phyloP scores from a whole-genome alignment of 2,797 vertebrate species.

The Taenioides sp. region DNA sequence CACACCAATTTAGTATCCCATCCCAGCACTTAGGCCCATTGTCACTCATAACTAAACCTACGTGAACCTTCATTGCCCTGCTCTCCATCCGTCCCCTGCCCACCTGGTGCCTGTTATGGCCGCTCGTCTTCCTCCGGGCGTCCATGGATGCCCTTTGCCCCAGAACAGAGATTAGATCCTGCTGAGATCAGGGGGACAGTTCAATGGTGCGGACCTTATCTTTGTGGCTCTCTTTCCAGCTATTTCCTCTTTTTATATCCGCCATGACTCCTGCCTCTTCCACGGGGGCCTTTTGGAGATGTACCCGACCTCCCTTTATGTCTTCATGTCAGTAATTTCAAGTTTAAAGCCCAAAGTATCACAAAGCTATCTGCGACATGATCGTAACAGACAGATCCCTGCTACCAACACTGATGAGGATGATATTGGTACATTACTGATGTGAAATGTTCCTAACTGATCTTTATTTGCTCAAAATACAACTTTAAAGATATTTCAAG shows the following conservation, averaged over 20 bases:
- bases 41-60: background rate
- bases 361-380: constrained; percentile 10
- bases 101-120: constrained; percentile 2
- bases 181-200: constrained; percentile 39
- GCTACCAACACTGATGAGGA: background rate
- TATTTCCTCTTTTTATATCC: constrained; percentile 36
- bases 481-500: background rate
- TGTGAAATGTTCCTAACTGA: background rate
- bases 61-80: background rate
- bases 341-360: constrained; percentile 32
- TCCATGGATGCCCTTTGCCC: constrained; percentile 49
- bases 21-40: too few species aligned
- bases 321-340: constrained; percentile 30
- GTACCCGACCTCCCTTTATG: constrained; percentile 9
- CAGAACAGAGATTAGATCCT: constrained; percentile 60
- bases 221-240: constrained; percentile 25
- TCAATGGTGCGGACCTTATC: constrained; percentile 56
- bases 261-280: constrained; percentile 29
- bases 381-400: background rate
- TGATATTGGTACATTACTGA: background rate
- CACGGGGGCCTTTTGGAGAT: constrained; percentile 37
- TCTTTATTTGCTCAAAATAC: background rate
- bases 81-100: background rate
- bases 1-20: too few species aligned
- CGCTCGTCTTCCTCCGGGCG: constrained; percentile 15